Conservation (phyloP, 2,888 invertebrate species). For the Elegia similella region DNA sequence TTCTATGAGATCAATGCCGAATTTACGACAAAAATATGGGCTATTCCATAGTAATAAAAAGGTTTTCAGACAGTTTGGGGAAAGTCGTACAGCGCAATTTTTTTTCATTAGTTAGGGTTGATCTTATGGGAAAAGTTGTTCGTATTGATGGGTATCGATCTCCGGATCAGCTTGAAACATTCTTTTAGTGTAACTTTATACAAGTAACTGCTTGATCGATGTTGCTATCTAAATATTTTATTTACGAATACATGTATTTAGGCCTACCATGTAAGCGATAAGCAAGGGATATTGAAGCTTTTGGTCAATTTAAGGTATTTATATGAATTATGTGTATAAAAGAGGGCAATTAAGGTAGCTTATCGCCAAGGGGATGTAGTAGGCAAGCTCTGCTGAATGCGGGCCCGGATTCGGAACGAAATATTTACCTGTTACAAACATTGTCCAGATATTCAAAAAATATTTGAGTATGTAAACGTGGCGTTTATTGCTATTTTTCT, state of each 20-base stretch:
- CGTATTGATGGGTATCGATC: not conserved
- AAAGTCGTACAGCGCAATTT: too few relatives aligned
- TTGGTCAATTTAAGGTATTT: slow-evolving; percentile 13
- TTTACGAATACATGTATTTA: not conserved
- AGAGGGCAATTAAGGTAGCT: slow-evolving; percentile 6
- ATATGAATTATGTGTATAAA: slow-evolving; percentile 3
- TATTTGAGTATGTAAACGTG: too few relatives aligned
- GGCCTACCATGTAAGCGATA: slow-evolving; percentile 15
- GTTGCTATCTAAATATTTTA: not conserved
- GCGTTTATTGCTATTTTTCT: too few relatives aligned
- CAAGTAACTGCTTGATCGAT: not conserved
- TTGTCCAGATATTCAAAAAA: not conserved
- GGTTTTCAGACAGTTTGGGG: too few relatives aligned
- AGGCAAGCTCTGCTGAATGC: slow-evolving; percentile 15
- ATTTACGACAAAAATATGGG: too few relatives aligned
- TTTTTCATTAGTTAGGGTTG: too few relatives aligned
- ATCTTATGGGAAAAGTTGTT: too few relatives aligned
- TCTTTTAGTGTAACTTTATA: not conserved
- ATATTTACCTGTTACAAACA: slow-evolving; percentile 39
- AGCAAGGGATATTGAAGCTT: slow-evolving; percentile 5
- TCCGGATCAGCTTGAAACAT: not conserved
- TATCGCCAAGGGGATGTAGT: slow-evolving; percentile 7
- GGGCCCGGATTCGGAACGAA: slow-evolving; percentile 22
- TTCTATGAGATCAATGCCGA: too few relatives aligned
- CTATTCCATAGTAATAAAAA: too few relatives aligned